phyloP scores from a whole-genome alignment of 2,113 vertebrate species.

The Ancistrus triradiatus region DNA sequence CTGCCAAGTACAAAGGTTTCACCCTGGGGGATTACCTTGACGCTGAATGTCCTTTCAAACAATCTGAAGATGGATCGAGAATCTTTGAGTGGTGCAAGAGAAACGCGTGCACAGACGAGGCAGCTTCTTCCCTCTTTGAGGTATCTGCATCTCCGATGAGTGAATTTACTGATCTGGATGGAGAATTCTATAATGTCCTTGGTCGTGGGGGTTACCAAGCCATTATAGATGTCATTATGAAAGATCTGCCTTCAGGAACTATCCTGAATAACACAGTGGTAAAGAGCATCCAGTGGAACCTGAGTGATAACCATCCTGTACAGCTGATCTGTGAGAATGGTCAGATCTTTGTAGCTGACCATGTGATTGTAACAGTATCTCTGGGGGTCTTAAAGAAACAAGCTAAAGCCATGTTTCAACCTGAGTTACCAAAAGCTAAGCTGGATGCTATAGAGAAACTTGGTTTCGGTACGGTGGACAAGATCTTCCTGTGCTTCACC shows the following conservation, averaged over 20 bases:
- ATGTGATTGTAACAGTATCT: slow-evolving; percentile 53
- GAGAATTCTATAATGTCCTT: slow-evolving; percentile 53
- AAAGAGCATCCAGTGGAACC: slow-evolving; percentile 42
- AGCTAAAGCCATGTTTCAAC: slow-evolving; percentile 48
- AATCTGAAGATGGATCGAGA: slow-evolving; percentile 9
- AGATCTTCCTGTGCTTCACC: slow-evolving; percentile 56
- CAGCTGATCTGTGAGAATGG: slow-evolving; percentile 47
- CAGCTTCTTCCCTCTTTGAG: slow-evolving; percentile 55
- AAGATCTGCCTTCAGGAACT: slow-evolving; percentile 36
- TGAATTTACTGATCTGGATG: slow-evolving; percentile 47
- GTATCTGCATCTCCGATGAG: slow-evolving; percentile 50
- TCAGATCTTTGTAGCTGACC: slow-evolving; percentile 47
- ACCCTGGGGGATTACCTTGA: slow-evolving; percentile 54
- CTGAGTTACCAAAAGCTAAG: slow-evolving; percentile 46
- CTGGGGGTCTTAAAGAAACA: slow-evolving; percentile 49
- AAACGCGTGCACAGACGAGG: slow-evolving; percentile 54
- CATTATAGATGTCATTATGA: slow-evolving; percentile 47
- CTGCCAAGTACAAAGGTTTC: slow-evolving; percentile 23
- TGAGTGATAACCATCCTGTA: slow-evolving; percentile 25
- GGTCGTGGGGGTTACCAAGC: slow-evolving; percentile 53
- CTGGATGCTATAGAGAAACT: slow-evolving; percentile 51
- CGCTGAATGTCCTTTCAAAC: slow-evolving; percentile 7
- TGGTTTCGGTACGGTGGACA: slow-evolving; percentile 55
- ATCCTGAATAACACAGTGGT: slow-evolving; percentile 40
- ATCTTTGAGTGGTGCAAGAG: slow-evolving; percentile 61